Conservation (phyloP, 2,888 invertebrate species). For the Zaprionus obscuricornis region DNA sequence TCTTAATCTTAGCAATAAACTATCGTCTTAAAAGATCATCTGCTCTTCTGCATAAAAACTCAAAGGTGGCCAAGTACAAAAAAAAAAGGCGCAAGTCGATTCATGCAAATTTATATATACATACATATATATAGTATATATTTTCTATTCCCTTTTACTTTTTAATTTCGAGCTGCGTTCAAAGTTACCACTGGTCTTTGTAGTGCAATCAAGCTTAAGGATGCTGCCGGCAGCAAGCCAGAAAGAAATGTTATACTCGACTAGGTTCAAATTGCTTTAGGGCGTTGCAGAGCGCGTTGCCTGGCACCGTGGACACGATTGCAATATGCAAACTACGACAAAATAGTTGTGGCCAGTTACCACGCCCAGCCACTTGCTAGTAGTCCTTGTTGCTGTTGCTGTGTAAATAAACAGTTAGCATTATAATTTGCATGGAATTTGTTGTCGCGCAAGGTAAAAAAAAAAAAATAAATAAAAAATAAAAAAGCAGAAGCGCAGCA, state of each 20-base stretch:
- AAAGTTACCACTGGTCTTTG: conserved; percentile 20
- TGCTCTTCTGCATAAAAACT: too few species aligned
- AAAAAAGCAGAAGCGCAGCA: conserved; percentile 11
- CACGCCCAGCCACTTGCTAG: conserved; percentile 55
- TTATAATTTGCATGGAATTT: conserved; percentile 63
- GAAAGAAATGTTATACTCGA: conserved; percentile 29
- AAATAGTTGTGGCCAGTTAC: conserved; percentile 54
- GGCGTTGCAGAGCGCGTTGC: conserved; percentile 35
- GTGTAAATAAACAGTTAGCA: conserved; percentile 76
- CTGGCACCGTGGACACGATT: conserved; percentile 46
- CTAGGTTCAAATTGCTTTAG: conserved; percentile 51
- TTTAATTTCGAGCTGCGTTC: conserved; percentile 28
- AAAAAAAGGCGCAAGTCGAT: background rate
- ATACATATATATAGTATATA: background rate
- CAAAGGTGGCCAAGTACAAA: too few species aligned
- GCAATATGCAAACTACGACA: conserved; percentile 74
- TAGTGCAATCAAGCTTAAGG: conserved; percentile 57
- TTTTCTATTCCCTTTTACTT: background rate
- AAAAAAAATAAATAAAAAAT: background rate
- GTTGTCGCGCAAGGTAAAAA: background rate
- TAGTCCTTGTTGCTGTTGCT: too few species aligned
- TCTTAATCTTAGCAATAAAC: too few species aligned
- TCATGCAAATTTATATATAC: too few species aligned
- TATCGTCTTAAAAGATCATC: too few species aligned
- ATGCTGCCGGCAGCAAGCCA: conserved; percentile 28